Evolutionary conservation across 2,113 vertebrate genomes (phyloP).

Genomic region (Syngnathus scovelli): DNA sequence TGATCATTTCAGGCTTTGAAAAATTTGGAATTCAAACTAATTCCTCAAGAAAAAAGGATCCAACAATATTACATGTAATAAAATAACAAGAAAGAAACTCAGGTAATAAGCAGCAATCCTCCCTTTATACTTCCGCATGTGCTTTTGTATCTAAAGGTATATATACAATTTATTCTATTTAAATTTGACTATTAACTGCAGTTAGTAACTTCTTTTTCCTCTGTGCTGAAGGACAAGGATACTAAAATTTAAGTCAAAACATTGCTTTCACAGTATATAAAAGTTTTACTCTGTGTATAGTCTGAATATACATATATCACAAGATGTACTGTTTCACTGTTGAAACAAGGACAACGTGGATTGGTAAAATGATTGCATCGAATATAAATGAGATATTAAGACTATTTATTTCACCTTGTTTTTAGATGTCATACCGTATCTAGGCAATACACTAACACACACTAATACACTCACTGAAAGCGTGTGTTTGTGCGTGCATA

Average conservation of each 20-base stretch:
- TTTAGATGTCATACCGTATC: neutral
- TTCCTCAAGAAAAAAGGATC: neutral
- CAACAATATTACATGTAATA: neutral
- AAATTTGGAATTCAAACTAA: neutral
- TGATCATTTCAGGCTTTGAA: neutral
- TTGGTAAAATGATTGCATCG: neutral
- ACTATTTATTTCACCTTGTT: neutral
- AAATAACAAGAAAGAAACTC: neutral
- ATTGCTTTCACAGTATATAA: neutral
- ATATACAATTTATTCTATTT: neutral
- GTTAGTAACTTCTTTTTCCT: neutral
- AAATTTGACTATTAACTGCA: too few species aligned
- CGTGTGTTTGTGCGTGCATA: conserved; percentile 24
- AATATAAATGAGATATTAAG: neutral
- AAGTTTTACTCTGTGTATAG: neutral
- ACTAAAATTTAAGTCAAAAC: neutral
- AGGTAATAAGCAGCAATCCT: neutral
- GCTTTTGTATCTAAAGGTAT: neutral
- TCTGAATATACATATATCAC: too few species aligned
- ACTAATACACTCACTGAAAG: neutral
- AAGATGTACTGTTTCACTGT: neutral
- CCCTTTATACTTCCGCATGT: neutral
- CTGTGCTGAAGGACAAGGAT: neutral
- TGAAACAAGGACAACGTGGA: neutral
- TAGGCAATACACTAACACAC: neutral